Percentiles rank a stretch among this genome's conserved stretches.
These are phyloP conservation scores for Dysmachus trigonus DNA, from an alignment of 2,888 invertebrate genomes.

Conservation along the genomic window DNA sequence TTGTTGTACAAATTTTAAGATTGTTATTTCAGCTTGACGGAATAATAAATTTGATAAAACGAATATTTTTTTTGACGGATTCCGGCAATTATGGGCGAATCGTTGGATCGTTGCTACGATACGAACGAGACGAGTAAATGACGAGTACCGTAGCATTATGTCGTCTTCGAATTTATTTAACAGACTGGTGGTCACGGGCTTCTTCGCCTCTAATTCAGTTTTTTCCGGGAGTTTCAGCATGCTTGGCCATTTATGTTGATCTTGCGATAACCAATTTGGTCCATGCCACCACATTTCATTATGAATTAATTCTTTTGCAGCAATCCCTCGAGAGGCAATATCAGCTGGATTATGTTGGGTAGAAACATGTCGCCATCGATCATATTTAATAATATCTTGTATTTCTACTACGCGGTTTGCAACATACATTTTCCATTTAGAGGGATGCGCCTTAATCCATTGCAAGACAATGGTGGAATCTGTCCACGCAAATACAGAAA, in stretches of 20 bases:
- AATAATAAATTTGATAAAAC: neutral
- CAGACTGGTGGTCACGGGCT: neutral
- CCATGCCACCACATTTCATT: neutral
- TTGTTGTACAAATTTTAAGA: neutral
- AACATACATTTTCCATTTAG: neutral
- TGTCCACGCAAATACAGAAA: neutral
- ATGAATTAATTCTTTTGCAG: neutral
- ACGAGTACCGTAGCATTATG: neutral
- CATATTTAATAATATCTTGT: neutral
- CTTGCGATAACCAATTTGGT: neutral
- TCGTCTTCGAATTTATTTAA: neutral
- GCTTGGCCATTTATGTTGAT: neutral
- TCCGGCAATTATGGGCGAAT: neutral
- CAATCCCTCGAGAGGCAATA: neutral
- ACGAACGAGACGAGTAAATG: neutral
- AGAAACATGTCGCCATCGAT: neutral
- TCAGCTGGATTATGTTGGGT: neutral
- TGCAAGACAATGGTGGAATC: neutral
- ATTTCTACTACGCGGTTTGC: neutral
- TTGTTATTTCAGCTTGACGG: neutral
- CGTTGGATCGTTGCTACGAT: neutral
- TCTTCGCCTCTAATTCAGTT: neutral
- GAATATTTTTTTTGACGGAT: neutral
- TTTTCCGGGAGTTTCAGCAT: neutral
- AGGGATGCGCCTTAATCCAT: neutral